A percentile compares a stretch with the other conserved stretches of the same genome.
Evolutionary conservation across 2,888 invertebrate species (phyloP).

Genomic region (Hoplodrina ambigua): DNA sequence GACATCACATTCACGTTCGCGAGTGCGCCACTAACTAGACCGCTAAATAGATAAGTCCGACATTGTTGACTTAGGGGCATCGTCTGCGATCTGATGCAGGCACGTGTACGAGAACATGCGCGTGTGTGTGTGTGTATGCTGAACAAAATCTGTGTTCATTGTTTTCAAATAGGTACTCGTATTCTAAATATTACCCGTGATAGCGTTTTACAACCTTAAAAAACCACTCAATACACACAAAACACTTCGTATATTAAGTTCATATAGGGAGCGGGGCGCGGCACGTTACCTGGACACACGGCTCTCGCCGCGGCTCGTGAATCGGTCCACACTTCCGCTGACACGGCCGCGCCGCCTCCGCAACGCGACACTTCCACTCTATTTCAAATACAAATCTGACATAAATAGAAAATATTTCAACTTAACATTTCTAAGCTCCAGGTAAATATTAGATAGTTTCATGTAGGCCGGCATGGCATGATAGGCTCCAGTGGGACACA

Average conservation of each 20-base stretch:
- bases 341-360: constrained; percentile 14
- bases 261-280: background rate
- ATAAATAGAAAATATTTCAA: constrained; percentile 33
- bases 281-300: background rate
- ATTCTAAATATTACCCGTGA: background rate
- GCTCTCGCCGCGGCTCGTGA: constrained; percentile 9
- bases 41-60: background rate
- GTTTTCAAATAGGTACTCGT: constrained; percentile 7
- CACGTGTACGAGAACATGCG: too few species aligned
- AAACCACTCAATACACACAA: background rate
- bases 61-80: background rate
- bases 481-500: background rate
- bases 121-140: background rate
- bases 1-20: background rate
- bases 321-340: constrained; percentile 49
- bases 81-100: background rate
- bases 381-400: constrained; percentile 55
- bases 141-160: constrained; percentile 2
- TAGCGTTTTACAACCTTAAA: background rate
- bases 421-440: constrained; percentile 20
- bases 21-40: background rate
- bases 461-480: background rate
- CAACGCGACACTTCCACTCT: constrained; percentile 38
- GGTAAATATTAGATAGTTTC: constrained; percentile 6
- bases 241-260: constrained; percentile 6